phyloP scores from a whole-genome alignment of 1,140 invertebrate species.

The Campoletis sonorensis region DNA sequence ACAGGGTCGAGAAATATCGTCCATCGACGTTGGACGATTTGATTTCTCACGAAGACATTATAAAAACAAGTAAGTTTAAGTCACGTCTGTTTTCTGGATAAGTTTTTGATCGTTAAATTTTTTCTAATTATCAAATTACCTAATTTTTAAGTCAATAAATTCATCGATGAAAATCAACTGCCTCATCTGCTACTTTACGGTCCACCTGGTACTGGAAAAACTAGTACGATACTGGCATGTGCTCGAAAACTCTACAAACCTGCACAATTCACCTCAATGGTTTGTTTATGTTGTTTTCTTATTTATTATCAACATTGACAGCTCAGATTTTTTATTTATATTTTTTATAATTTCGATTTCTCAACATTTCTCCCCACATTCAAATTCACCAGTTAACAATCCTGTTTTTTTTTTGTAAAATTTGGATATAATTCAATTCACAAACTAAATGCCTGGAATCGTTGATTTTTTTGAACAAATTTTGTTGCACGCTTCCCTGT shows the following conservation, averaged over 20 bases:
- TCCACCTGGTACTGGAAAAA: conserved; percentile 99
- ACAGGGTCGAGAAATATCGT: conserved; percentile 98
- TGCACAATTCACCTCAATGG: conserved; percentile 92
- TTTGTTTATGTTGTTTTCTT: conserved; percentile 70
- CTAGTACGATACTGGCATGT: conserved; percentile 98
- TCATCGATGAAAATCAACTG: conserved; percentile 93
- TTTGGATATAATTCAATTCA: no score
- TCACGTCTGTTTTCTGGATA: no score
- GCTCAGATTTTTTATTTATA: no score
- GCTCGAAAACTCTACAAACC: conserved; percentile 95
- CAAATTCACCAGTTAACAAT: no score
- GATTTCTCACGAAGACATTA: conserved; percentile 98
- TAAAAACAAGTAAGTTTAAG: conserved; percentile 92
- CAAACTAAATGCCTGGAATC: no score
- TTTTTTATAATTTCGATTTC: no score
- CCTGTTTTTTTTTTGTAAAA: no score
- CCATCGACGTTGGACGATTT: conserved; percentile 93
- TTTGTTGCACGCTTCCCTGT: no score
- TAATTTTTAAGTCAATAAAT: conserved; percentile 89
- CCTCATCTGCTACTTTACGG: conserved; percentile 99
- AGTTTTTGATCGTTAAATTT: no score
- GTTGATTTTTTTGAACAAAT: no score
- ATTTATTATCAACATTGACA: no score
- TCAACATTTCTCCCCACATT: no score
- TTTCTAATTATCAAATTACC: conserved; percentile 36